Conservation (phyloP, 2,888 invertebrate genomes). For the Pandemis heparana region DNA sequence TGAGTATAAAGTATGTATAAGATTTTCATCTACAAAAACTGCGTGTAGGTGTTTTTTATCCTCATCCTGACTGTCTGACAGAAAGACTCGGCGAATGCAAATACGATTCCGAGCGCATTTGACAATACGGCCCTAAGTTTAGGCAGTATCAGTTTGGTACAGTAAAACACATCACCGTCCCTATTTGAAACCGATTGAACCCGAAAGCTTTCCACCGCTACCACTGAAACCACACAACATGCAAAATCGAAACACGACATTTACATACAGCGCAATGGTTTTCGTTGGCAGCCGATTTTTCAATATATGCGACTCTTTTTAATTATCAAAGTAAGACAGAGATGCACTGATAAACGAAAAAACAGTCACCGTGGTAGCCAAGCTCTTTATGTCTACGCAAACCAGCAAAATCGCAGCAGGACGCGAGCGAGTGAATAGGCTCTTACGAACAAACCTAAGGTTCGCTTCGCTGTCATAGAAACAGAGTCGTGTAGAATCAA, state of each 20-base stretch:
- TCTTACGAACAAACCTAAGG: too few species aligned
- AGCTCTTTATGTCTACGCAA: neutral
- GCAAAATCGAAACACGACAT: slow-evolving; percentile 8
- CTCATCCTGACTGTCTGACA: too few species aligned
- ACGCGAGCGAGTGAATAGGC: neutral
- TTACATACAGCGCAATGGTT: neutral
- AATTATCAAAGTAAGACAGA: neutral
- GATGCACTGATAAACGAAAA: neutral
- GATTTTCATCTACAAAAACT: too few species aligned
- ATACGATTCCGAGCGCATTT: too few species aligned
- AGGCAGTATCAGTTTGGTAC: too few species aligned
- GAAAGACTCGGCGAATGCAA: too few species aligned
- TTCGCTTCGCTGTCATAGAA: too few species aligned
- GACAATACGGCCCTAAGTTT: too few species aligned
- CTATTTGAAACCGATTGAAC: neutral
- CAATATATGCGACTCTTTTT: neutral
- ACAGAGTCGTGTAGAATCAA: too few species aligned
- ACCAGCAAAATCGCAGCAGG: neutral
- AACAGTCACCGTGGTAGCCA: neutral
- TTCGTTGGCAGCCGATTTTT: neutral
- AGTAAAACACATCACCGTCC: neutral
- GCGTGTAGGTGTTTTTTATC: too few species aligned
- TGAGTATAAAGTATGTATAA: too few species aligned
- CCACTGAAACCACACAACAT: slow-evolving; percentile 14
- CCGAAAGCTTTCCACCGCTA: neutral